Evolutionary conservation across 2,888 invertebrate genomes (phyloP), one percentile per base, ranked within the genome.

Genomic region (Protophormia terraenovae): DNA sequence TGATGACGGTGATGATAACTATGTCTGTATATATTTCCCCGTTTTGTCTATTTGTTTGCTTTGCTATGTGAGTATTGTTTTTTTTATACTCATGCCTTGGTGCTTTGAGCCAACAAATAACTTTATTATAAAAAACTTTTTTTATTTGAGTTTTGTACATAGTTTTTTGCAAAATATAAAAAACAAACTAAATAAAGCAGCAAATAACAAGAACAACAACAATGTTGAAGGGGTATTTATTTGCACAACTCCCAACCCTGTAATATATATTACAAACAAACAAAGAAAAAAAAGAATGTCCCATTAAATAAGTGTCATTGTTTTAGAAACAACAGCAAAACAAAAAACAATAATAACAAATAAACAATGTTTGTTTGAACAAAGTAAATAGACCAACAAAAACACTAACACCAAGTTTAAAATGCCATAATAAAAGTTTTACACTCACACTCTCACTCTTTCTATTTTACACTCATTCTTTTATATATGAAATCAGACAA

Each of bases 261-360:
- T n/a, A 19, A 69, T 38, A 62, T 50, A 45, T 29, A 38, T 62
- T 5, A 27, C 41, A 41, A 69, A 58, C n/a, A n/a, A n/a, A n/a
- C n/a, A n/a, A n/a, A n/a, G n/a, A n/a, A n/a, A n/a, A n/a, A n/a
- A n/a, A n/a, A n/a, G n/a, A n/a, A n/a, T n/a, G 58, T 53, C 50
- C 79, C 69, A 71, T 84, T 79, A 84, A 84, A 79, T 79, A 75
- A 79, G 79, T 84, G 84, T 84, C 79, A 79, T 80, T 76, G 66
- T 80, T 80, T 62, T 69, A 22, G 32, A 58, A 73, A 41, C 29
- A 64, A 62, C 24, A 19, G 19, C 12, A 60, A 60, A 38, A 53
- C 50, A 55, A 75, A 19, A 12, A 53, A 60, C 12, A 72, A 38
- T 10, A 55, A 69, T 5, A 66, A 66, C 16, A 27, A 27, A 24